Evolutionary conservation across 2,797 vertebrate genomes (phyloP), one percentile per base, ranked within the genome.

Genomic region (Betta splendens): DNA sequence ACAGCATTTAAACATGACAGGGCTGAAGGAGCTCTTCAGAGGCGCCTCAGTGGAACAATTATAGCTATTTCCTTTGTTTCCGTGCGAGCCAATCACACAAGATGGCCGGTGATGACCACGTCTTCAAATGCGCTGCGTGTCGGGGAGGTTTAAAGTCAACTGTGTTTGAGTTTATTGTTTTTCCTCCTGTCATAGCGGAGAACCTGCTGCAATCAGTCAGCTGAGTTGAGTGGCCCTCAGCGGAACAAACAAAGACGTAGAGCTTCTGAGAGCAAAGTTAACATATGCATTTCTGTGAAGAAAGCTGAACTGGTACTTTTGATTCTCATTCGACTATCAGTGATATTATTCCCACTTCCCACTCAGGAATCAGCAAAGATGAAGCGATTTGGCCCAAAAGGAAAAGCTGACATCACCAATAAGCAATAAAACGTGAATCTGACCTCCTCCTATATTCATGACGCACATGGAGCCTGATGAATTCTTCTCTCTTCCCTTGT

Each of bases 21-120:
- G 9, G 15, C n/a, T 25, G 33, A 51, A 68, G 52, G 52, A 26
- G 51, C 73, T 67, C 51, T 69, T 66, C 17, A 48, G 44, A 56
- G 32, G 39, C 25, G n/a, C n/a, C n/a, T n/a, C n/a, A n/a, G 29
- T 7, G 20, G n/a, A 44, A 72, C 64, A 47, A 35, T 61, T 54
- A 22, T 57, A 69, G 9, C 26, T 6, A 51, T 77, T 77, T 77
- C 73, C 69, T 65, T 21, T 43, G 38, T 59, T 43, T 47, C 38
- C 45, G 36, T 51, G 49, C 7, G 31, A 38, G 26, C 33, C 53
- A 72, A 64, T 75, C 75, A 75, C 43, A 63, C 37, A 42, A 28
- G 49, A 77, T 68, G 64, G 35, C 37, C 32, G 5, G 23, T 64
- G 67, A 81, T 79, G 75, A 72, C 64, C 18, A 45, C 40, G 64